Evolutionary conservation across 2,113 vertebrate species (phyloP).

Genomic region (Hydrochoerus hydrochaeris): DNA sequence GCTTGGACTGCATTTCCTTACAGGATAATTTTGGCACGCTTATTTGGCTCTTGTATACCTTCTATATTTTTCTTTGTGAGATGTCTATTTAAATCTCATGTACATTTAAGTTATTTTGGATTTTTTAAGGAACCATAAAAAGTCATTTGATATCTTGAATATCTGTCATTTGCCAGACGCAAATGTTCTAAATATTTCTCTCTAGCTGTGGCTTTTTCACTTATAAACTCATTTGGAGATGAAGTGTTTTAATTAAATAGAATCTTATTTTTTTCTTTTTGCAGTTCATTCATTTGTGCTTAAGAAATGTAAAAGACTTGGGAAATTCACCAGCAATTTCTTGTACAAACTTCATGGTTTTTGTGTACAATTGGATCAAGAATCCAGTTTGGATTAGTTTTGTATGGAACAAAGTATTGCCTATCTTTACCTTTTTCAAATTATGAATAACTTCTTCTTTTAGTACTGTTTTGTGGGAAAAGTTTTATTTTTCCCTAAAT

Average conservation of each 20-base stretch:
- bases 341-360: constrained; percentile 1
- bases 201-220: background rate
- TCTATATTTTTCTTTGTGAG: background rate
- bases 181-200: constrained; percentile 32
- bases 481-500: background rate
- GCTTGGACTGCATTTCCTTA: background rate
- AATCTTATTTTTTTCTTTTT: background rate
- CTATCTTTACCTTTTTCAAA: background rate
- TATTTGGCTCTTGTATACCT: background rate
- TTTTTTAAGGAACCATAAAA: background rate
- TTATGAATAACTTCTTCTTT: background rate
- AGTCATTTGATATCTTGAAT: background rate
- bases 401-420: background rate
- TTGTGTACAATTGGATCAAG: background rate
- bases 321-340: background rate
- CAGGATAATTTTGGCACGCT: background rate
- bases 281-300: background rate
- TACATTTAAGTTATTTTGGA: background rate
- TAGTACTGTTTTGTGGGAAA: background rate
- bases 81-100: background rate
- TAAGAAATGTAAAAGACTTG: background rate
- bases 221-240: background rate
- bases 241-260: background rate
- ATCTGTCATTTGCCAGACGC: background rate
- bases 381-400: background rate